A percentile compares a stretch with the other conserved stretches of the same genome.
Conservation (phyloP, 2,797 vertebrate species). For the Spheniscus humboldti region DNA sequence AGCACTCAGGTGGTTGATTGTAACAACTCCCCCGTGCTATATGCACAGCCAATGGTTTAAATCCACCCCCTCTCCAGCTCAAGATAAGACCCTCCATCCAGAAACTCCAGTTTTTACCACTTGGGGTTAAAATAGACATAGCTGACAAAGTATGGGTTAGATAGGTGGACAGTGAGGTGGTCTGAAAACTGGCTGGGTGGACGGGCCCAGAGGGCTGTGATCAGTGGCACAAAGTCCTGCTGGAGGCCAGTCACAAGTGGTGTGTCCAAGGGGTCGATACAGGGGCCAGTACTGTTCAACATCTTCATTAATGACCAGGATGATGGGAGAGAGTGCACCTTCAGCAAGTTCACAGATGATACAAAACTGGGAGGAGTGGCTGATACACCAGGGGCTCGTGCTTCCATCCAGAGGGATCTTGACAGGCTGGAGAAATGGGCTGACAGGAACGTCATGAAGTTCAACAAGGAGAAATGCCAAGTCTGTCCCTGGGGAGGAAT, state of each 20-base stretch:
- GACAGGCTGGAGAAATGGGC: not conserved
- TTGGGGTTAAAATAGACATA: not conserved
- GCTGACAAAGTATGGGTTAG: not conserved
- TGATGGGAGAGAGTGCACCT: not conserved
- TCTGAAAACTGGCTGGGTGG: not conserved
- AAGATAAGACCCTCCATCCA: not conserved
- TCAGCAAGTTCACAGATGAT: not conserved
- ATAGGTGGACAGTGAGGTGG: too few relatives aligned
- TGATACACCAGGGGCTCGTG: not conserved
- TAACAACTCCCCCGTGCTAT: not conserved
- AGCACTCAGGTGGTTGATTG: not conserved
- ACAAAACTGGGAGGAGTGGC: not conserved
- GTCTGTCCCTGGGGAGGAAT: not conserved
- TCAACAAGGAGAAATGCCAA: not conserved
- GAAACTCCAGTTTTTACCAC: not conserved
- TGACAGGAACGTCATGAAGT: not conserved
- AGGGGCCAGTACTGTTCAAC: not conserved
- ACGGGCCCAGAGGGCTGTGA: not conserved
- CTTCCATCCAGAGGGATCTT: not conserved
- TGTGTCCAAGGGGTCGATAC: not conserved
- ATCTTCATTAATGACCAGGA: not conserved
- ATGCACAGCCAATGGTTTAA: not conserved
- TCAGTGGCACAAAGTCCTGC: not conserved
- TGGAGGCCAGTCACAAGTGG: not conserved
- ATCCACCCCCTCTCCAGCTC: not conserved